These are phyloP conservation scores for Rhinolophus sinicus DNA, from an alignment of 2,113 vertebrate genomes.

Conservation along the genomic window DNA sequence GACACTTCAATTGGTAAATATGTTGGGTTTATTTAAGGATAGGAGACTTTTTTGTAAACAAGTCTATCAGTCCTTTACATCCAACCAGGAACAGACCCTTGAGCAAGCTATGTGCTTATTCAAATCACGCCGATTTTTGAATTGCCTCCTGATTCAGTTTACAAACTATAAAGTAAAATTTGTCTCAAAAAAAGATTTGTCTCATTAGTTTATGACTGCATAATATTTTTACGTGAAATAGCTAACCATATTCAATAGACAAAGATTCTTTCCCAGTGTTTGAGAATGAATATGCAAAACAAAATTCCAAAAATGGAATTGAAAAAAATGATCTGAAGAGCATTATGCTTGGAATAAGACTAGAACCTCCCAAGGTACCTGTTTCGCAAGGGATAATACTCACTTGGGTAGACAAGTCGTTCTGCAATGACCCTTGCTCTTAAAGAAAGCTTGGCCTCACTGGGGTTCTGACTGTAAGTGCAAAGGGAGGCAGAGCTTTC, in stretches of 20 bases:
- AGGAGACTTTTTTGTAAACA: not conserved
- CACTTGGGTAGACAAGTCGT: not conserved
- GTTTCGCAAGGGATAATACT: not conserved
- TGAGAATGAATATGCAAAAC: not conserved
- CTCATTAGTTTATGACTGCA: not conserved
- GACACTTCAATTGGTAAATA: not conserved
- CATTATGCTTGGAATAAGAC: not conserved
- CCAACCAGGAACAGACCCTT: not conserved
- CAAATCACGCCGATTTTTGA: constrained; percentile 15
- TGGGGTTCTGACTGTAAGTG: not conserved
- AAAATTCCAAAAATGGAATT: constrained; percentile 10
- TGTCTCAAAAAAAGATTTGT: not conserved
- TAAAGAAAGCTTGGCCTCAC: not conserved
- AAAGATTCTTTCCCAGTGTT: not conserved
- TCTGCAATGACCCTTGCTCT: not conserved
- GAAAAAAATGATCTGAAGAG: not conserved
- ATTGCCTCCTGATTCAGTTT: not conserved
- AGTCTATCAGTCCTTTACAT: not conserved
- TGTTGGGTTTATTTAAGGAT: not conserved
- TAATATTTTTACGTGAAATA: not conserved
- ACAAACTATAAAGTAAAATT: constrained; percentile 19
- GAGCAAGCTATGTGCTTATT: not conserved
- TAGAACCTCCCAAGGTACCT: not conserved
- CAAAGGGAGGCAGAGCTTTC: not conserved
- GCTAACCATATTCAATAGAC: not conserved